A percentile compares a stretch with the other conserved stretches of the same genome.
Conservation (phyloP, 2,113 vertebrate genomes). For the Hippocampus abdominalis region DNA sequence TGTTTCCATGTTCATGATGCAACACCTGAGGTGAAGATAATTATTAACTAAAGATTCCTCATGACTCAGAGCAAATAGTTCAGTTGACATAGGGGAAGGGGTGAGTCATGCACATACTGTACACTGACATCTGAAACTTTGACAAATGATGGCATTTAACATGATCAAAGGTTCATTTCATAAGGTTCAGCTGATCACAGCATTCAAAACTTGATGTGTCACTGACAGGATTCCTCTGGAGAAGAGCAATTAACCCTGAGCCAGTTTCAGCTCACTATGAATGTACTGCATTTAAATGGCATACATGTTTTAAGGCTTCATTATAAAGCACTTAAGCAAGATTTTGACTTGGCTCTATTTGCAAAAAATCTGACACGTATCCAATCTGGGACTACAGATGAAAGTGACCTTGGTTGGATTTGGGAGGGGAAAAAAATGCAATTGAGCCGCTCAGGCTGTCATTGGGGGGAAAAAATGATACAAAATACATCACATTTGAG, state of each 20-base stretch:
- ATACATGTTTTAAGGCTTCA: background rate
- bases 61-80: constrained; percentile 20
- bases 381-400: no score
- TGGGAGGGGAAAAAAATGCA: no score
- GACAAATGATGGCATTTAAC: constrained; percentile 18
- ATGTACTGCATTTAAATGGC: background rate
- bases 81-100: constrained; percentile 3
- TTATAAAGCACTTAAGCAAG: background rate
- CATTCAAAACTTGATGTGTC: background rate
- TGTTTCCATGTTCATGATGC: constrained; percentile 23
- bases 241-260: background rate
- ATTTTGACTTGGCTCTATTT: background rate
- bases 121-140: constrained; percentile 4
- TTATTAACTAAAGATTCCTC: constrained; percentile 28
- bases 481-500: no score
- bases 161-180: background rate
- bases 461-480: no score
- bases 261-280: background rate
- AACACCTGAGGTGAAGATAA: constrained; percentile 41
- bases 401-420: no score
- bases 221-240: background rate
- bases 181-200: background rate
- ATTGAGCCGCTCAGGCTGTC: no score
- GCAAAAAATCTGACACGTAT: no score
- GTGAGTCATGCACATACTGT: constrained; percentile 15